Base-by-base conservation (phyloP, 2,113 vertebrate genomes). In the Daphoenositta chrysoptera region DNA sequence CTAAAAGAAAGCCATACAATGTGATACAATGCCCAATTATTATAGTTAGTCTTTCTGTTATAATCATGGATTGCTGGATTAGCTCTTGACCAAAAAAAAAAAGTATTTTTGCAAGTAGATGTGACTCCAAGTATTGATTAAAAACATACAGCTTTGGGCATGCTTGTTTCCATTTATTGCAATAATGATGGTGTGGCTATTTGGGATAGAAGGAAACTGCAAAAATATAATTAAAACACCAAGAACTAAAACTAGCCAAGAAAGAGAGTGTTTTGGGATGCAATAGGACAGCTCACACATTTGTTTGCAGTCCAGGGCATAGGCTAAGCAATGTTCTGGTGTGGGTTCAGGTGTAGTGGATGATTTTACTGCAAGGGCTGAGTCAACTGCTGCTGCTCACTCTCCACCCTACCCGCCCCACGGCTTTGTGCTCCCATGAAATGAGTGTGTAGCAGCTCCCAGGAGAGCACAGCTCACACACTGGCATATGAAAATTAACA, bases 1-100 rank as follows among this genome's bases (percentile, higher is more conserved):
- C 26, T 80, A 78, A 96, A 83, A 95, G 68, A 93, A 88, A 96
- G 82, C 64, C 63, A 64, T 37, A 44, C 66, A 82, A 63, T 21
- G 39, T 20, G 33, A 80, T 37, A 83, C 66, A 93, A 92, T 48
- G 39, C 64, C 56, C 85, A 90, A 51, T 88, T 93, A 93, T 84
- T 71, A 33, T 15, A 70, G 37, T 91, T 73, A 82, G 82, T 69
- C 68, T 53, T 91, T 72, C 82, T 37, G 44, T 77, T 83, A 61
- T 70, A 73, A 83, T 83, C 54, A 48, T 23, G 37, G 10, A 27
- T 53, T 57, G 47, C 44, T 95, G 40, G 54, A 42, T 91, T 85
- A 94, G 54, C 51, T 95, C 21, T 70, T 64, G 65, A 72, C 7
- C 27, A 60, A 56, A 13, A 77, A 82, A 77, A 17, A 77, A 17